Evolutionary conservation across 2,888 invertebrate genomes (phyloP), one percentile per base, ranked within the genome.

Genomic region (Allygus modestus): DNA sequence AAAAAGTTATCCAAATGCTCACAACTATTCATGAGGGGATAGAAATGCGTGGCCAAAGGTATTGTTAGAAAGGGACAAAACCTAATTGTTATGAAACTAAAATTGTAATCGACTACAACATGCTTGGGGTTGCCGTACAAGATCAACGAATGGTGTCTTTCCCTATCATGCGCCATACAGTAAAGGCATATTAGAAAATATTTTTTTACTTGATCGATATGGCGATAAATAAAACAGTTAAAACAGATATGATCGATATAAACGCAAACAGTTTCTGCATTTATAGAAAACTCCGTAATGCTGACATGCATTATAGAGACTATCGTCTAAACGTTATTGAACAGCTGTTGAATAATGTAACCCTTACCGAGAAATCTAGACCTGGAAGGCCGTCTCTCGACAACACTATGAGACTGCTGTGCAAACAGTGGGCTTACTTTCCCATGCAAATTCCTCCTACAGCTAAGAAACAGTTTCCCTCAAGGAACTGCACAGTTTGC

Each of bases 131-230:
- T 31, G 81, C 58, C 37, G 37, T 31, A 11, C 81, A 81, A 33
- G 81, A 81, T 31, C 81, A 61, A 33, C 7, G 46, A 5, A 9
- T 81, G n/a, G 33, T 17, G 11, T 58, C 31, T 12, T 20, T 46
- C 37, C 81, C 58, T 0, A 46, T 46, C 5, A 51, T 51, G 79
- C 12, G 51, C 1, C 20, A 51, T 1, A 51, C 26, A 28, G 23
- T 61, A 1, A 61, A 58, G 37, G 81, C 58, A n/a, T 33, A 81
- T 51, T 20, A 81, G 15, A 81, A 81, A 23, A 31, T 81, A 0
- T 81, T 81, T 17, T 81, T 81, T 20, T 81, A 61, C 7, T 61
- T 81, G 28, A 28, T 51, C 0, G 26, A 81, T 31, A n/a, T 81
- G 81, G 41, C 81, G 1, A 26, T 65, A 5, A 9, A 9, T 26